Percentiles rank a stretch among this genome's conserved stretches.
Conservation (phyloP, 2,113 vertebrate species). For the Gobio gobio region DNA sequence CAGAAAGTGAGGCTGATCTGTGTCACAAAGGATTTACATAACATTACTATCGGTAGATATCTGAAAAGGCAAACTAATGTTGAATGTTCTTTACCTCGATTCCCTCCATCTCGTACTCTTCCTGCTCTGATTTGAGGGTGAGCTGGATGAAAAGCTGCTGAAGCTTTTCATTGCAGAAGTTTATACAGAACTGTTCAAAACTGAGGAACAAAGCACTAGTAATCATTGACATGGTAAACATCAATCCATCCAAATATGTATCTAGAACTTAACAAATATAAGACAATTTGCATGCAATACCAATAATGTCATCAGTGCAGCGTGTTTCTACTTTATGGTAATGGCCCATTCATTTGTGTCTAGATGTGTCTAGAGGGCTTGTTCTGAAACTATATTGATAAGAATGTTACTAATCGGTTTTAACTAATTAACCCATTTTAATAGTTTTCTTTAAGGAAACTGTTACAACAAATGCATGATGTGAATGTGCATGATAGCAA, state of each 20-base stretch:
- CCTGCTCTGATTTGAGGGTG: conserved; percentile 93
- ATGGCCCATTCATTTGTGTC: conserved; percentile 1
- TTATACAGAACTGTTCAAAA: conserved; percentile 99
- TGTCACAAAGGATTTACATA: neutral
- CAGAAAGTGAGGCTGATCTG: neutral
- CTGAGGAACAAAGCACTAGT: conserved; percentile 64
- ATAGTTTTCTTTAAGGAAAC: neutral
- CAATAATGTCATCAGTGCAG: neutral
- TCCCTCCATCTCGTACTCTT: conserved; percentile 90
- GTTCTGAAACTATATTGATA: conserved; percentile 28
- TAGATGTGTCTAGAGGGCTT: conserved; percentile 38
- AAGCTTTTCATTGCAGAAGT: conserved; percentile 97
- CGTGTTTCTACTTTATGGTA: neutral
- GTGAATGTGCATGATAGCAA: neutral
- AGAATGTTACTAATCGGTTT: conserved; percentile 21
- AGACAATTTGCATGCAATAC: neutral
- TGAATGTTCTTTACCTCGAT: conserved; percentile 83
- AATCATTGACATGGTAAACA: neutral
- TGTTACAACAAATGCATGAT: neutral
- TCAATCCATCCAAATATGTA: neutral
- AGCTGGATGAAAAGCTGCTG: conserved; percentile 95
- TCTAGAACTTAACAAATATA: neutral
- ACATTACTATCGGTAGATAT: neutral
- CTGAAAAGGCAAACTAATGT: neutral
- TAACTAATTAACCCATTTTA: conserved; percentile 13